Base-by-base conservation (phyloP, 2,888 invertebrate genomes). In the Amblyjoppa fuscipennis region DNA sequence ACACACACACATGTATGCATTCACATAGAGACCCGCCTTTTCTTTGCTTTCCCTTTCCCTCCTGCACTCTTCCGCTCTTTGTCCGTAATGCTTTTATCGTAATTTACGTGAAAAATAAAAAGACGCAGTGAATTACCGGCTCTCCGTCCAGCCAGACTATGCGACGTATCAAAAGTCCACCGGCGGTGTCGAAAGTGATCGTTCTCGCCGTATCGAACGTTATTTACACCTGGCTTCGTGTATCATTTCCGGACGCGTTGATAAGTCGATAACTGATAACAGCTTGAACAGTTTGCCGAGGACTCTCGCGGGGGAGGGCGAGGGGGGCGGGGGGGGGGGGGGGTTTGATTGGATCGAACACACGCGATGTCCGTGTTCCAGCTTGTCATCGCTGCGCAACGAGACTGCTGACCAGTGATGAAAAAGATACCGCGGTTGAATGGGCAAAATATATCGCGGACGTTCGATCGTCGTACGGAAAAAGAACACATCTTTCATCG, bases 251-350 rank as follows among this genome's bases (percentile, higher is more conserved):
- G 81, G 74, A 78, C 41, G 70, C 71, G 78, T 49, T 79, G 85
- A 85, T 85, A 85, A 82, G 74, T 81, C 85, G 85, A 85, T 82
- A 85, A 81, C 78, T 81, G 81, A 79, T 81, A 81, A 81, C 64
- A 69, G 75, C 66, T 49, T 53, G 49, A 66, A 51, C 45, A 38
- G 51, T 20, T 34, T 34, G 56, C n/a, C 49, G n/a, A 59, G 49
- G n/a, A 70, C 16, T 1, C 11, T 53, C 6, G 28, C 11, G 78
- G 20, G 49, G 68, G 68, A n/a, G 53, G 59, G 6, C 34, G 70
- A 7, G 28, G 51, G 49, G 59, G 38, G 34, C 16, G n/a, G 51
- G 45, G 56, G 25, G 3, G 51, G 16, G 51, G 49, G 51, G 34
- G 41, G 41, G 2, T 2, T 11, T 11, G 41, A 41, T 41, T 41